Evolutionary conservation across 2,888 invertebrate genomes (phyloP).

Genomic region (Agriopis aurantiaria): DNA sequence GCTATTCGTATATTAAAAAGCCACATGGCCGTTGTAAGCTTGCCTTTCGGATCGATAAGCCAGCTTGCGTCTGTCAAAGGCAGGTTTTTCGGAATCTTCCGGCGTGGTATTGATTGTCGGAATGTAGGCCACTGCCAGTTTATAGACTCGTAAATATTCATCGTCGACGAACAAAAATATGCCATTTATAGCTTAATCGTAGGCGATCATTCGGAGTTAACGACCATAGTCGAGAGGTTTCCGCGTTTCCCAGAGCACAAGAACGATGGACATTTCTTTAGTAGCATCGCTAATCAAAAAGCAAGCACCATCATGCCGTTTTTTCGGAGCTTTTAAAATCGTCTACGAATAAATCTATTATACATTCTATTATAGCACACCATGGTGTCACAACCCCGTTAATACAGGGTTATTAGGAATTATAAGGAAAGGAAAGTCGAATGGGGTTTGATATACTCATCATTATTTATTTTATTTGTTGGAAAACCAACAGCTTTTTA

Average conservation of each 20-base stretch:
- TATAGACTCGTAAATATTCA: slow-evolving; percentile 71
- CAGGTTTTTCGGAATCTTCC: slow-evolving; percentile 61
- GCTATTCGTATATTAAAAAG: slow-evolving; percentile 19
- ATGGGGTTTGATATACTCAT: too few relatives aligned
- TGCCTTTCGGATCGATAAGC: slow-evolving; percentile 55
- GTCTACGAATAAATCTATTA: too few relatives aligned
- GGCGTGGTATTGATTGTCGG: slow-evolving; percentile 65
- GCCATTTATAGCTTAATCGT: slow-evolving; percentile 49
- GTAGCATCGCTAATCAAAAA: not conserved
- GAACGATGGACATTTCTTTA: slow-evolving; percentile 1
- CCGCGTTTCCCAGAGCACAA: not conserved
- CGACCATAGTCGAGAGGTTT: slow-evolving; percentile 25
- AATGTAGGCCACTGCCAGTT: slow-evolving; percentile 74
- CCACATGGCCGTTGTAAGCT: slow-evolving; percentile 15
- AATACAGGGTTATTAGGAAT: too few relatives aligned
- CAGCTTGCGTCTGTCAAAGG: slow-evolving; percentile 53
- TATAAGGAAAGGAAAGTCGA: too few relatives aligned
- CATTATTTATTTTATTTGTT: too few relatives aligned
- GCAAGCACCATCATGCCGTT: too few relatives aligned
- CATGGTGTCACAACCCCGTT: too few relatives aligned
- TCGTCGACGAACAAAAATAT: slow-evolving; percentile 57
- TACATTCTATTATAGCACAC: too few relatives aligned
- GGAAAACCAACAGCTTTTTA: too few relatives aligned
- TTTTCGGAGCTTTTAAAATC: too few relatives aligned
- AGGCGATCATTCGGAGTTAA: slow-evolving; percentile 44